A percentile compares a stretch with the other conserved stretches of the same genome.
These are phyloP conservation scores for Drosophila atripex DNA, from an alignment of 2,888 invertebrate species.

Conservation along the genomic window DNA sequence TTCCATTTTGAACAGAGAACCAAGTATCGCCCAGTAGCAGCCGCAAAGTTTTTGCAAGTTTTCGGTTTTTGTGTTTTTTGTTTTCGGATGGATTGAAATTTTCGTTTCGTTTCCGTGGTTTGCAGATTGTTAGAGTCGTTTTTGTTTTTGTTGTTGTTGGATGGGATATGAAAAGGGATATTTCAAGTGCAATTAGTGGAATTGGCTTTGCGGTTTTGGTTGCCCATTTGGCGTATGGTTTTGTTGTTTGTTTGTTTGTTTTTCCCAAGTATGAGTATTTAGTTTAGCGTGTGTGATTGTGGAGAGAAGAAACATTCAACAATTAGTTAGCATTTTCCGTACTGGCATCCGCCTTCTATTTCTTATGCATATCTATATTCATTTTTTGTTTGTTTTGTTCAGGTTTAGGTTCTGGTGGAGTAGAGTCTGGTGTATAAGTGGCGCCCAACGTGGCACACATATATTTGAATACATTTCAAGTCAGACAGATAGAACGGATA, in stretches of 20 bases:
- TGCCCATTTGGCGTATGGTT: slow-evolving; percentile 54
- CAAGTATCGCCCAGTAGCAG: slow-evolving; percentile 32
- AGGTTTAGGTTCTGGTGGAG: slow-evolving; percentile 17
- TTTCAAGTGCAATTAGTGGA: slow-evolving; percentile 81
- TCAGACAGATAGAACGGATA: slow-evolving; percentile 8
- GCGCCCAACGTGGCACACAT: slow-evolving; percentile 23
- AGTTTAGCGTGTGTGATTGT: slow-evolving; percentile 31
- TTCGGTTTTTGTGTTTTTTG: slow-evolving; percentile 31
- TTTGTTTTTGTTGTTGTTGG: slow-evolving; percentile 53
- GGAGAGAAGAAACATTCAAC: slow-evolving; percentile 58
- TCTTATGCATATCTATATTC: slow-evolving; percentile 28
- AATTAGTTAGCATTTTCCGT: slow-evolving; percentile 66
- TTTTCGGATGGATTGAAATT: slow-evolving; percentile 33
- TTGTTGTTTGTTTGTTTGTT: slow-evolving; percentile 14
- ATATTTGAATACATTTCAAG: slow-evolving; percentile 1
- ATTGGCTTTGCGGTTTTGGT: slow-evolving; percentile 70
- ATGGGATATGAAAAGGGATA: slow-evolving; percentile 71
- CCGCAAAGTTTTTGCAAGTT: slow-evolving; percentile 61
- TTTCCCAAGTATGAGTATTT: slow-evolving; percentile 30
- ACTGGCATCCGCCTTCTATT: slow-evolving; percentile 19
- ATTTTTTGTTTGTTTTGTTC: slow-evolving; percentile 12
- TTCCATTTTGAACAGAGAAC: slow-evolving; percentile 64
- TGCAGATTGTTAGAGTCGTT: slow-evolving; percentile 38
- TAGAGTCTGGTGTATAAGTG: slow-evolving; percentile 25
- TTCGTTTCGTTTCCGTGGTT: slow-evolving; percentile 51